Evolutionary conservation across 2,797 vertebrate species (phyloP), one percentile per base, ranked within the genome.

Genomic region (Trachurus trachurus): DNA sequence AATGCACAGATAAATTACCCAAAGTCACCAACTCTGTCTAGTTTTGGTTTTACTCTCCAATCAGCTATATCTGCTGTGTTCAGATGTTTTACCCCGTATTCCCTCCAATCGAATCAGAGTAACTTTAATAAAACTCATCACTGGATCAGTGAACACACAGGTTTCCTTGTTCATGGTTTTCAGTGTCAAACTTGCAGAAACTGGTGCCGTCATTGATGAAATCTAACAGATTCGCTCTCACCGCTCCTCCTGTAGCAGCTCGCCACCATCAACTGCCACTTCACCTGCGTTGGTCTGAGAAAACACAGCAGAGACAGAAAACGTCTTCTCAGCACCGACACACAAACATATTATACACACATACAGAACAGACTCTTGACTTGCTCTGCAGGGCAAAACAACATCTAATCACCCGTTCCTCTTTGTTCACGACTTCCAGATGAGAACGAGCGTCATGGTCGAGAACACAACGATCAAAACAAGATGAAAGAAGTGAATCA

Each of bases 241-340:
- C 98, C 98, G 2, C 97, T 99, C 95, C 96, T 96, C 85, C 98
- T 96, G 90, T 97, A 99, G 89, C 98, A 99, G 92, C 97, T 98
- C 19, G 98, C 98, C 78, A 99, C 96, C 97, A 99, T 98, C 62
- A 99, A 90, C 82, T 97, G 96, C 98, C 98, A 99, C 82, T 98
- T 98, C 82, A 97, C 98, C 82, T 98, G 95, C 0, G 94, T 96
- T 0, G 98, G 98, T 77, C 98, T 99, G 88, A 63, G 81, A 87
- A 85, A 40, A 84, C 17, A 87, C 62, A 62, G 47, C 39, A 68
- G 6, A 57, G 22, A 57, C 3, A 66, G 53, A 29, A 57, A 2
- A 66, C 26, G 19, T 68, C 15, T 6, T n/a, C 11, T 77, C 42
- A 26, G 26, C 26, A 21, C 3, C 1, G 57, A 74, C 13, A 19